Conservation (phyloP, 2,113 vertebrate genomes). For the Salvelinus fontinalis region DNA sequence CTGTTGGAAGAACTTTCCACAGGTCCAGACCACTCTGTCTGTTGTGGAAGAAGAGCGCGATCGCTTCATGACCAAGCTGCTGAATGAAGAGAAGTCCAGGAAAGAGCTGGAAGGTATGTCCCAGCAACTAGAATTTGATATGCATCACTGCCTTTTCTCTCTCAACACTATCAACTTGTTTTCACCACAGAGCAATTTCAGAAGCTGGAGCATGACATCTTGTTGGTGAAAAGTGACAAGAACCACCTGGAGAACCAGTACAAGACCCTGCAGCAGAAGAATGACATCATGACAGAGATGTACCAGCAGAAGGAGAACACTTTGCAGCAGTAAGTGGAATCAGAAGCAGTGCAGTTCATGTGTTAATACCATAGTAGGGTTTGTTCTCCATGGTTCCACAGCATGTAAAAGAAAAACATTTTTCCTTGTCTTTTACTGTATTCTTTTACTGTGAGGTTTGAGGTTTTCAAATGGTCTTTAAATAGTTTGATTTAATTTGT, state of each 20-base stretch:
- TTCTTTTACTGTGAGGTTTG: too few relatives aligned
- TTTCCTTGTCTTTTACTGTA: too few relatives aligned
- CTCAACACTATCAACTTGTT: slow-evolving; percentile 35
- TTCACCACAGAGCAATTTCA: slow-evolving; percentile 82
- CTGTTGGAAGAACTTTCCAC: neutral
- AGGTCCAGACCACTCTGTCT: slow-evolving; percentile 88
- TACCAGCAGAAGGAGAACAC: slow-evolving; percentile 96
- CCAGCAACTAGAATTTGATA: too few relatives aligned
- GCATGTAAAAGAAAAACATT: too few relatives aligned
- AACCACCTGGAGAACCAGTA: slow-evolving; percentile 84
- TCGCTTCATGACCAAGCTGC: slow-evolving; percentile 82
- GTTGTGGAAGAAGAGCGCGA: slow-evolving; percentile 91
- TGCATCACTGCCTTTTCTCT: neutral
- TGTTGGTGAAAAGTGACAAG: slow-evolving; percentile 76
- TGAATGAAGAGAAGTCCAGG: slow-evolving; percentile 80
- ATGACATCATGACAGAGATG: slow-evolving; percentile 93
- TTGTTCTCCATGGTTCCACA: too few relatives aligned
- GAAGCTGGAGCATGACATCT: slow-evolving; percentile 79
- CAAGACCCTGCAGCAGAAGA: slow-evolving; percentile 86
- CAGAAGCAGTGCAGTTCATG: neutral
- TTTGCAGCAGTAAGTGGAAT: slow-evolving; percentile 86
- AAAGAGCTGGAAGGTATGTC: slow-evolving; percentile 86
- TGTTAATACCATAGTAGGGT: too few relatives aligned
- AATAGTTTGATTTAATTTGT: neutral
- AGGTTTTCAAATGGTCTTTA: too few relatives aligned